phyloP scores from a whole-genome alignment of 2,113 vertebrate species.

The Pao palembangensis region DNA sequence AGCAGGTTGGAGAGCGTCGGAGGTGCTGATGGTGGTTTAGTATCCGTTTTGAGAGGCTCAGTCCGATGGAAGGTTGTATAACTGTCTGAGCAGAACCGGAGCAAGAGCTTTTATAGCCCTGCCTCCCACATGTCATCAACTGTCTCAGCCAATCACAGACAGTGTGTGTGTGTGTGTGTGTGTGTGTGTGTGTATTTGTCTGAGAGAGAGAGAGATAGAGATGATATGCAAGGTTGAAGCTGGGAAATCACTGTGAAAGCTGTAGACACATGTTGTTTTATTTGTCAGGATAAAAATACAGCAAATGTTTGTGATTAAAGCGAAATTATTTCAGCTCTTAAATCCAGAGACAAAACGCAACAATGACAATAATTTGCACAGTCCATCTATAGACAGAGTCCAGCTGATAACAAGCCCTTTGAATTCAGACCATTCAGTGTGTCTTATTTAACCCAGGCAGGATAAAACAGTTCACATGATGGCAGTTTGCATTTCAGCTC shows the following conservation, averaged over 20 bases:
- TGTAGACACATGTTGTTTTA: no score
- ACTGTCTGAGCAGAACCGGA: constrained; percentile 36
- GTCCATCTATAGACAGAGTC: no score
- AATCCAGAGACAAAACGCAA: no score
- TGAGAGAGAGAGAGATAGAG: not conserved
- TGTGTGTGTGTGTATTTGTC: not conserved
- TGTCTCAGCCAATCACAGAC: constrained; percentile 59
- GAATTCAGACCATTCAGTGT: no score
- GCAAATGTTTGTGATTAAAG: no score
- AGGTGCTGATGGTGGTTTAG: constrained; percentile 9
- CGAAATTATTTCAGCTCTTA: no score
- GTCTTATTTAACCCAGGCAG: no score
- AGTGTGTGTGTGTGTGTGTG: not conserved
- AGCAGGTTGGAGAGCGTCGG: constrained; percentile 25
- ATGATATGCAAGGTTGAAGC: constrained; percentile 20
- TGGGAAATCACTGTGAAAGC: constrained; percentile 42
- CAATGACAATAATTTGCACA: no score
- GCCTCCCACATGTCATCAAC: constrained; percentile 55
- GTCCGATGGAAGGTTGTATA: constrained; percentile 22
- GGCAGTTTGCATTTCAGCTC: no score
- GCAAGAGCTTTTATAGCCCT: constrained; percentile 69
- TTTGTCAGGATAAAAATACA: no score
- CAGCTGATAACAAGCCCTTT: not conserved
- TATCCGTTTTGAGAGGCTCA: constrained; percentile 53
- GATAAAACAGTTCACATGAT: no score